Conservation (phyloP, 2,888 invertebrate species). For the Eupithecia inturbata region DNA sequence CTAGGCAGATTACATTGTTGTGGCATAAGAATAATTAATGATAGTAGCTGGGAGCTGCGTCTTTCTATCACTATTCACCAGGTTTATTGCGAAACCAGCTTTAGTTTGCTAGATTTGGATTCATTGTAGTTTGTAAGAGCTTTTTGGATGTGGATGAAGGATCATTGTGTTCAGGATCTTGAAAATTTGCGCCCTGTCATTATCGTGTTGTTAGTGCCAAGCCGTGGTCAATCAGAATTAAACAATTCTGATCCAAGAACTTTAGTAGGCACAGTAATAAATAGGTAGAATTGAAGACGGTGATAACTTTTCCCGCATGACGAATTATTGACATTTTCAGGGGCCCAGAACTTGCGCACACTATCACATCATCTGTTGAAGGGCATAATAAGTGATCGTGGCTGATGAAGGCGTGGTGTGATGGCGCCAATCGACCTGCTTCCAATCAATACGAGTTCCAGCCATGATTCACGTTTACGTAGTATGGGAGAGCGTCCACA, state of each 20-base stretch:
- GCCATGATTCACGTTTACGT: conserved; percentile 67
- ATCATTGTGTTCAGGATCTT: neutral
- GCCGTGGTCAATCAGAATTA: neutral
- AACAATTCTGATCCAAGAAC: neutral
- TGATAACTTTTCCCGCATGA: neutral
- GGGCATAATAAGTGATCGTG: conserved; percentile 31
- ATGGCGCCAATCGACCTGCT: conserved; percentile 72
- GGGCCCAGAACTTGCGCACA: neutral
- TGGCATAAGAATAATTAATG: conserved; percentile 70
- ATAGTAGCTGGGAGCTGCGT: conserved; percentile 62
- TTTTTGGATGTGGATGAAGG: neutral
- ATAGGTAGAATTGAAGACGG: neutral
- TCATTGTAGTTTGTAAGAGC: conserved; percentile 2
- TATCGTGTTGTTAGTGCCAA: neutral
- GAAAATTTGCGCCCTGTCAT: neutral
- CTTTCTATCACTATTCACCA: conserved; percentile 5
- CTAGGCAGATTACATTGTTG: conserved; percentile 64
- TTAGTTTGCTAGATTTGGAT: conserved; percentile 6
- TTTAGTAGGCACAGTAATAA: neutral
- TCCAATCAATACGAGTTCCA: conserved; percentile 47
- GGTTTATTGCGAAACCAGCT: conserved; percentile 17
- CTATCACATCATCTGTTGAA: conserved; percentile 21
- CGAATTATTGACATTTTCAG: neutral
- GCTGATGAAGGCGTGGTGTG: conserved; percentile 66
- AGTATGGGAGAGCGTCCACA: conserved; percentile 30